Conservation (phyloP, 2,113 vertebrate genomes). For the Enhydra lutris region DNA sequence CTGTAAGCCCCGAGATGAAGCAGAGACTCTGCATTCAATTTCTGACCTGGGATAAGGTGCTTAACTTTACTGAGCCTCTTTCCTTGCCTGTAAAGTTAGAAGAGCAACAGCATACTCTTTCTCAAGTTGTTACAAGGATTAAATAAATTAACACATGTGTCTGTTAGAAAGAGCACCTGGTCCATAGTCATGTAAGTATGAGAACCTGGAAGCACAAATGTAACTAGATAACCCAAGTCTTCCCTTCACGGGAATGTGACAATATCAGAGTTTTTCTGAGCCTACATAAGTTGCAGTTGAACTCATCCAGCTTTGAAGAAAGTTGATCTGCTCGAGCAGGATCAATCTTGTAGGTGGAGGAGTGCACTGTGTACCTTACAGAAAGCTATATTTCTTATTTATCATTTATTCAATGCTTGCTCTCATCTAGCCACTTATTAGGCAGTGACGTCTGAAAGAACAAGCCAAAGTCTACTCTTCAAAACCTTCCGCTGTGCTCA, state of each 20-base stretch:
- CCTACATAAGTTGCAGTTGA: background rate
- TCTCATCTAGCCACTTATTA: background rate
- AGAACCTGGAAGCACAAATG: background rate
- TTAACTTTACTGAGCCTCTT: background rate
- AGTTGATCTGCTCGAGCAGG: background rate
- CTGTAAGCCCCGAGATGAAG: background rate
- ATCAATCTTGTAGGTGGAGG: background rate
- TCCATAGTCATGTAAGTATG: background rate
- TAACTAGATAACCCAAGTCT: background rate
- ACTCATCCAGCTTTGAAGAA: background rate
- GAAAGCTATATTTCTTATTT: background rate
- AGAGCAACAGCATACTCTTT: background rate
- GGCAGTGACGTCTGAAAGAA: background rate
- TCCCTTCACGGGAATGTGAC: background rate
- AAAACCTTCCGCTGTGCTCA: background rate
- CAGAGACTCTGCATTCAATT: background rate
- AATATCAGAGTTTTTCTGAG: constrained; percentile 9
- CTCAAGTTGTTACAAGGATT: background rate
- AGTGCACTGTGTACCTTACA: background rate
- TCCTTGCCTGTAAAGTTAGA: background rate
- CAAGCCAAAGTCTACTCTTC: background rate
- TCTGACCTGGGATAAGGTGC: background rate
- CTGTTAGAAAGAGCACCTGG: background rate
- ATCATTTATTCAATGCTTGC: background rate
- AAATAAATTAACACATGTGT: background rate